Conservation (phyloP, 2,797 vertebrate species). For the Threskiornis aethiopicus region DNA sequence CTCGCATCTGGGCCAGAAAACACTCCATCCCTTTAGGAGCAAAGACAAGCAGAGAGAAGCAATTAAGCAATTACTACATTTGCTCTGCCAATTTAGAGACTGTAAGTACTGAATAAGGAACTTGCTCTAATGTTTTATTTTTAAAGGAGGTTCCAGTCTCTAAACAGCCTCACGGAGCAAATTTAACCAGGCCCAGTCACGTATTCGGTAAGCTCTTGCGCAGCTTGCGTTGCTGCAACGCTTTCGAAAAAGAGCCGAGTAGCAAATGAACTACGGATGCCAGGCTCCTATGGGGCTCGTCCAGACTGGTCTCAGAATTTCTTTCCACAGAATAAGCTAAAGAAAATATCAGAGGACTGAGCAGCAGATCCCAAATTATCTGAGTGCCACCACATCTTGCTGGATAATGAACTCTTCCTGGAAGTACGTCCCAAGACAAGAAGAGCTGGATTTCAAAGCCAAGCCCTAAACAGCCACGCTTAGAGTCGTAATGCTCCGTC, state of each 20-base stretch:
- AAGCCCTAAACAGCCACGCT: no score
- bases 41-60: not conserved
- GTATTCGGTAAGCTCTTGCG: not conserved
- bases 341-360: not conserved
- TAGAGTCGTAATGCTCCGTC: no score
- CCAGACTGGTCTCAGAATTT: not conserved
- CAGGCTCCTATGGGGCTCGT: not conserved
- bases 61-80: not conserved
- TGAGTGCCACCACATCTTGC: not conserved
- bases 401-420: not conserved
- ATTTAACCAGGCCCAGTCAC: not conserved
- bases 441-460: fast-evolving
- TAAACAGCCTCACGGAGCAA: not conserved
- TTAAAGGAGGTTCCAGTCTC: not conserved
- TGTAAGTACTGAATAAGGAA: not conserved
- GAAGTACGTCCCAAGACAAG: not conserved
- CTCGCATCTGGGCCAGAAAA: conserved; percentile 90
- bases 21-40: conserved; percentile 84
- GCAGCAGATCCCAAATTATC: not conserved
- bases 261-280: not conserved
- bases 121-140: not conserved
- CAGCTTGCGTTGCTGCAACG: not conserved
- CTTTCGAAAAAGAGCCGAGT: not conserved
- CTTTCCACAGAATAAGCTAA: not conserved
- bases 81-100: not conserved